Base-by-base conservation (phyloP, 2,888 invertebrate species). In the Lasius platythorax region DNA sequence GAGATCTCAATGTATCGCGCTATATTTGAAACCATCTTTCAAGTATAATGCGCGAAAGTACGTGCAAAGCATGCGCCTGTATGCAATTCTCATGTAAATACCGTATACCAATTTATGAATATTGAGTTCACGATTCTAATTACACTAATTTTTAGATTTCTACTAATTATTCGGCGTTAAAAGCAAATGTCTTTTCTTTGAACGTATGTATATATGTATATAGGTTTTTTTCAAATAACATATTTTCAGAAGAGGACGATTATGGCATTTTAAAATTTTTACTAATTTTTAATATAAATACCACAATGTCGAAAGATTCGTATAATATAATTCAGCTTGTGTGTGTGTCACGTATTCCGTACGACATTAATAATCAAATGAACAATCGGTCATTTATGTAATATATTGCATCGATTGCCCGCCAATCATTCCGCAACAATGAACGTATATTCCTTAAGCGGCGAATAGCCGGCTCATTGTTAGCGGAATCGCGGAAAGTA, bases 21-120 rank as follows among this genome's bases (percentile, higher is more conserved):
- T 75, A 75, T 66, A 75, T 66, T 33, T n/a, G 50, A 64, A 75
- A 66, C 18, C 23, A 58, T 66, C 50, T 64, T 18, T 75, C 75
- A 66, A 75, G 37, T 66, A 75, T 75, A 75, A 66, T 75, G 37
- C 30, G 33, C 46, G 33, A 8, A 46, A 64, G 23, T 33, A 23
- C 43, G 23, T 75, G 15, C 23, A 64, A 33, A 75, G 6, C 23
- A 9, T 64, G 23, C 30, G 43, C 30, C 6, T 28, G 28, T n/a
- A 43, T 43, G 15, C 23, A 64, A 46, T 64, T 75, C 40, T 64
- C 15, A 46, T 33, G 8, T 8, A 50, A 18, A 46, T 61, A 46
- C 4, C 4, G 46, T 46, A 9, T 75, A 64, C 15, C 4, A 50
- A 33, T 23, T 58, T 50, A 11, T 23, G n/a, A 33, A 37, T 33